phyloP scores from a whole-genome alignment of 2,113 vertebrate species.

The Pao palembangensis region DNA sequence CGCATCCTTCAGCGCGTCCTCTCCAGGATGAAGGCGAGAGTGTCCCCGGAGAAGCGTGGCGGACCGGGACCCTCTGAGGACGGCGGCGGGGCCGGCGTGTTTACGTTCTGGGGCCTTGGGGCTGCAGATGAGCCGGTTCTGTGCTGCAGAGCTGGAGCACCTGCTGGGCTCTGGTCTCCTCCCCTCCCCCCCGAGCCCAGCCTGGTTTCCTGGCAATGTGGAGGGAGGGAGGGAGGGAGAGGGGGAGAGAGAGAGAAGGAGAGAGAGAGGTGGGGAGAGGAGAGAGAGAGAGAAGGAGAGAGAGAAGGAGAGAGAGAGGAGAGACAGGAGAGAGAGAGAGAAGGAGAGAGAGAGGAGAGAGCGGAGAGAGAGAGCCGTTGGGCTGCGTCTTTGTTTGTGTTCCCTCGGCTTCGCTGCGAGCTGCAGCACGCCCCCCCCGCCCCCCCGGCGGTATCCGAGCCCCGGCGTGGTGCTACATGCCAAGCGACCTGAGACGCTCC shows the following conservation, averaged over 20 bases:
- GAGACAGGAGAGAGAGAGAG: constrained; percentile 54
- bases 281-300: constrained; percentile 27
- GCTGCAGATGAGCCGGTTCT: too few species aligned
- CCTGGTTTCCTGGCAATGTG: constrained; percentile 67
- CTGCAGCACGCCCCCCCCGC: constrained; percentile 37
- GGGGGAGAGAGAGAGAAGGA: constrained; percentile 62
- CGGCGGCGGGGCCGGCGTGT: too few species aligned
- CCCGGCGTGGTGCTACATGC: constrained; percentile 60
- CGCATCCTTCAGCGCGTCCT: too few species aligned
- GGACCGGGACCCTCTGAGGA: too few species aligned
- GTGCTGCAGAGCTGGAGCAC: constrained; percentile 49
- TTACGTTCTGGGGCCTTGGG: too few species aligned
- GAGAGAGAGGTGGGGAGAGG: constrained; percentile 61
- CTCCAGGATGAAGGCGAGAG: too few species aligned
- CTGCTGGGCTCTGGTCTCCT: constrained; percentile 67
- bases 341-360: constrained; percentile 22
- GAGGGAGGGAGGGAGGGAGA: constrained; percentile 57
- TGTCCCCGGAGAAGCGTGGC: too few species aligned
- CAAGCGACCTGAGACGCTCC: constrained; percentile 69
- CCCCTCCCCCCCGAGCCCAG: constrained; percentile 32
- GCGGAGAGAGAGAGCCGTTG: too few species aligned
- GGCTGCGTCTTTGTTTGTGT: constrained; percentile 67
- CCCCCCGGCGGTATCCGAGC: constrained; percentile 26
- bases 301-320: constrained; percentile 60
- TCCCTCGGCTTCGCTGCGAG: constrained; percentile 48